Evolutionary conservation across 2,888 invertebrate genomes (phyloP).

Genomic region (Rhagium mordax): DNA sequence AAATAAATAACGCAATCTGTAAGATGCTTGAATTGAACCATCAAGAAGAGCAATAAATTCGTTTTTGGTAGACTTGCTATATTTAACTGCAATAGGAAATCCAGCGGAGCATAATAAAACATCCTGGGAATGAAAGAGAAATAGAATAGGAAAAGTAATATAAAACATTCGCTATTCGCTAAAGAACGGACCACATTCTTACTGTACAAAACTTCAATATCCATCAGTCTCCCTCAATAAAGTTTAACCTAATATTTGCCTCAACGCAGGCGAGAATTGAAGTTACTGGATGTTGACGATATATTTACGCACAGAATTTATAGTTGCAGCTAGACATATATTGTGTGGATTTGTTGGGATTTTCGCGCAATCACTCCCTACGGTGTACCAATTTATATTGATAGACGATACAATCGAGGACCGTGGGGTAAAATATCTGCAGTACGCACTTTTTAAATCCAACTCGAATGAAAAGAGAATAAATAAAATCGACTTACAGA

Average conservation of each 20-base stretch:
- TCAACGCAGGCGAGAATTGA: constrained; percentile 19
- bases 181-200: constrained; percentile 17
- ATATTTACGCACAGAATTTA: constrained; percentile 3
- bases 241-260: constrained; percentile 9
- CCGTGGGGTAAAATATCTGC: not conserved
- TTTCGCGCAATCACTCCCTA: constrained; percentile 11
- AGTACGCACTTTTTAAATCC: constrained; percentile 1
- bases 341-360: not conserved
- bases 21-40: not conserved
- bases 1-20: constrained; percentile 8
- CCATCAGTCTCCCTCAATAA: constrained; percentile 9
- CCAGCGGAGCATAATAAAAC: constrained; percentile 45
- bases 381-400: constrained; percentile 15
- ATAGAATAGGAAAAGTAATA: constrained; percentile 41
- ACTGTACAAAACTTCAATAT: constrained; percentile 14
- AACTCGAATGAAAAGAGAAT: not conserved
- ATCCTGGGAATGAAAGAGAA: constrained; percentile 39
- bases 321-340: not conserved
- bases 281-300: constrained; percentile 17
- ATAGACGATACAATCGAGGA: not conserved
- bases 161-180: constrained; percentile 19
- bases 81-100: constrained; percentile 44
- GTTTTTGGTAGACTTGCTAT: constrained; percentile 37
- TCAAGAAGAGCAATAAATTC: constrained; percentile 32
- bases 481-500: too few species aligned